Evolutionary conservation across 2,113 vertebrate genomes (phyloP), one percentile per base, ranked within the genome.

Genomic region (Circaetus cinerascens): DNA sequence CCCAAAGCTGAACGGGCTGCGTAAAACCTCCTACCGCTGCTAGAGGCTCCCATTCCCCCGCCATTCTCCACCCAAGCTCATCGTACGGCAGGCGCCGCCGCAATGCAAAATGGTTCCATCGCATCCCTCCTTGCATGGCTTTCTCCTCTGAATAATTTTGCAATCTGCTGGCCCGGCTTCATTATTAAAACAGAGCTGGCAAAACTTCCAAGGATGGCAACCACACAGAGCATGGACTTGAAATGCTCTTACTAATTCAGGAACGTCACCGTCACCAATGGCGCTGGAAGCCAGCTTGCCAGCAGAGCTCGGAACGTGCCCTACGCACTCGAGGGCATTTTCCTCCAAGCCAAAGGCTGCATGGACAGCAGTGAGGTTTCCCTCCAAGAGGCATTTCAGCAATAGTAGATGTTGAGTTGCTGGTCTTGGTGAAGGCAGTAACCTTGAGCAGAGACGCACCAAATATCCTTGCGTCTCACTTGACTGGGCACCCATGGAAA

Each of bases 1-100:
- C 13, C 21, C 1, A 1, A 64, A 29, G 15, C 63, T 46, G 36
- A 29, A 56, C 43, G 26, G 27, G 51, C 59, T 67, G 36, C 7
- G 7, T 15, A 38, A 91, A 79, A 66, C 43, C 32, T 11, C 26
- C 51, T 14, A 3, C 38, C 17, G 27, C 34, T 45, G 29, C 7
- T 5, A 15, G 72, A 34, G 12, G 23, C 20, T 51, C 38, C 50
- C 14, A 4, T n/a, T 67, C 12, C 45, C 34, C 60, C 5, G 0
- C 38, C 38, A 6, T 11, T 34, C 16, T 18, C 46, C 55, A 16
- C 11, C 23, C 20, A 27, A 51, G 41, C 45, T 75, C 62, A 64
- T 38, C 43, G 9, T 1, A 36, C 3, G 1, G 11, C 18, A 50
- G 34, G 9, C n/a, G 2, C 67, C 4, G 4, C 66, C 20, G 43